Conservation (phyloP, 2,797 vertebrate genomes). For the Peromyscus attwateri region DNA sequence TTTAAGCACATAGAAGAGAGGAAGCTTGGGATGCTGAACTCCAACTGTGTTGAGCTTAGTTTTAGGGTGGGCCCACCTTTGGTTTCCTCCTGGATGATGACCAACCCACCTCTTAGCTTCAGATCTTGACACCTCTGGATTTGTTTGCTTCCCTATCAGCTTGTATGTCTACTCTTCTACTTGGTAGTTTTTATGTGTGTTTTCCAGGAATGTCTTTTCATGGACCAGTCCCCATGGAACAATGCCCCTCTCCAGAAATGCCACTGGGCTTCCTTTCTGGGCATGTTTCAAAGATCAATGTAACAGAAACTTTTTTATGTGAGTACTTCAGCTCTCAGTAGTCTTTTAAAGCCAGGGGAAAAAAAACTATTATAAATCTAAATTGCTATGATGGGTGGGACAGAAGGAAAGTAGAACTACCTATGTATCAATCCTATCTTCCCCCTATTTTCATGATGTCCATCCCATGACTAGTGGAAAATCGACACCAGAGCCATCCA, state of each 20-base stretch:
- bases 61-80: background rate
- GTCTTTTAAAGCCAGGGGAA: conserved; percentile 13
- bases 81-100: background rate
- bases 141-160: background rate
- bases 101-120: background rate
- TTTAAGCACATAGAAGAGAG: background rate
- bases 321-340: background rate
- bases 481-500: conserved; percentile 37
- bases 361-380: background rate
- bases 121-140: background rate
- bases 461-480: conserved; percentile 36
- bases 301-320: conserved; percentile 28
- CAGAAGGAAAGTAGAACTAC: background rate
- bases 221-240: background rate
- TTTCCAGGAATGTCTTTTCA: background rate
- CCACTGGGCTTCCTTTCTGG: background rate
- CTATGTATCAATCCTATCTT: background rate
- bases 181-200: background rate
- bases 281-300: conserved; percentile 12
- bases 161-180: background rate
- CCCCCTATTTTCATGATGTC: conserved; percentile 25
- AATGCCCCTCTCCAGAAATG: background rate
- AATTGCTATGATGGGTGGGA: background rate
- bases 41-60: background rate
- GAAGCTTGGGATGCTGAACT: background rate